phyloP scores from a whole-genome alignment of 37 sponge, comb jelly and placozoan species.

The Halisarca cf. caerulea region DNA sequence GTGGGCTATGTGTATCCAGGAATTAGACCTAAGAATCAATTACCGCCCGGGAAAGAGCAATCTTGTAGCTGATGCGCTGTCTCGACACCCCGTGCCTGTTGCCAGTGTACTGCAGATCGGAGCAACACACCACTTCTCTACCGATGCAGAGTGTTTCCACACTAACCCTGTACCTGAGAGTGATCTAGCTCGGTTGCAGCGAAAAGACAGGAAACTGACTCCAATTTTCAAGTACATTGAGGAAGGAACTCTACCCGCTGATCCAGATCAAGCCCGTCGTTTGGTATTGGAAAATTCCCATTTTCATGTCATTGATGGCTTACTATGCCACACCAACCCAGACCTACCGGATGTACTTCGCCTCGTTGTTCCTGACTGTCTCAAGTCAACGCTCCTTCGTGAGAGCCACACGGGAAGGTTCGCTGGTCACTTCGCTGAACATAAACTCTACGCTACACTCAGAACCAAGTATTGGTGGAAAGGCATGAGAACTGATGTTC shows the following conservation, averaged over 20 bases:
- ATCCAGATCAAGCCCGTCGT: slow-evolving; percentile 7
- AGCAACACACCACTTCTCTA: background rate
- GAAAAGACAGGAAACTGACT: slow-evolving; percentile 12
- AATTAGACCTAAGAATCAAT: slow-evolving; percentile 37
- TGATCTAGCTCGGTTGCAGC: slow-evolving; percentile 18
- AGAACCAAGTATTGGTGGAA: slow-evolving; percentile 16
- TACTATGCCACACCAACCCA: slow-evolving; percentile 35
- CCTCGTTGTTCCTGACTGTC: slow-evolving; percentile 27
- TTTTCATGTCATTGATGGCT: slow-evolving; percentile 25
- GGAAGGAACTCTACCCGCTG: slow-evolving; percentile 39
- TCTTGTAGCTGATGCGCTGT: slow-evolving; percentile 45
- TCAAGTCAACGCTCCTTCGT: slow-evolving; percentile 3
- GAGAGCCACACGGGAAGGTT: slow-evolving; percentile 40
- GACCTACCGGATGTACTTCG: slow-evolving; percentile 29
- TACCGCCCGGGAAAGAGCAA: slow-evolving; percentile 34
- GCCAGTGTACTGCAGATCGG: background rate
- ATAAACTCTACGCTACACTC: slow-evolving; percentile 34
- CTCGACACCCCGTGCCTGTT: slow-evolving; percentile 9
- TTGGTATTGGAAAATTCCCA: slow-evolving; percentile 15
- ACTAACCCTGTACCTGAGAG: background rate
- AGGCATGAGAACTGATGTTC: slow-evolving; percentile 45
- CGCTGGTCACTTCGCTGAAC: slow-evolving; percentile 38
- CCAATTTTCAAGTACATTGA: slow-evolving; percentile 28
- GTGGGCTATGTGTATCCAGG: slow-evolving; percentile 46
- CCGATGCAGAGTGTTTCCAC: background rate